These are phyloP conservation scores for Diabrotica balteata DNA, from an alignment of 2,888 invertebrate species.

Conservation along the genomic window DNA sequence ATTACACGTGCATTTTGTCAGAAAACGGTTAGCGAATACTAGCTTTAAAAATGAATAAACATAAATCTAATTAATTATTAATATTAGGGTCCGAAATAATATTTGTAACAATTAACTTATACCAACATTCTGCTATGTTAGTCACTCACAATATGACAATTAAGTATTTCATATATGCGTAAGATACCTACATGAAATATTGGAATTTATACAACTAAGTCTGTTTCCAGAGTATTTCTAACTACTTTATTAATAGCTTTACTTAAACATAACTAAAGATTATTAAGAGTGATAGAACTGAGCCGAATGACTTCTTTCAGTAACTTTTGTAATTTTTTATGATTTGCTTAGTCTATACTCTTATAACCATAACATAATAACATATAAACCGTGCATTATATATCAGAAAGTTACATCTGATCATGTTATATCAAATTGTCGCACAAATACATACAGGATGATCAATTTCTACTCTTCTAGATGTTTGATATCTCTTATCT, in stretches of 20 bases:
- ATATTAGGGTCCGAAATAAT: constrained; percentile 41
- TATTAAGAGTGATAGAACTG: no score
- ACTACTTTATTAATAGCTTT: constrained; percentile 11
- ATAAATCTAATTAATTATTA: constrained; percentile 36
- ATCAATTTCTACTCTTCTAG: no score
- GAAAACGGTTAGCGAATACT: constrained; percentile 42
- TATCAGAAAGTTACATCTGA: no score
- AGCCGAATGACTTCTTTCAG: no score
- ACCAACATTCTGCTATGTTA: constrained; percentile 34
- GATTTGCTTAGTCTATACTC: no score
- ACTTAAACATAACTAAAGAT: no score
- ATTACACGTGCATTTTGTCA: constrained; percentile 41
- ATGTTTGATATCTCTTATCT: no score
- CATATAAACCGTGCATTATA: no score
- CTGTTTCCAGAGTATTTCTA: constrained; percentile 20
- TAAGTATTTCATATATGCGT: constrained; percentile 34
- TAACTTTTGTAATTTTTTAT: no score
- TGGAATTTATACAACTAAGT: constrained; percentile 33
- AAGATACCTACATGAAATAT: constrained; percentile 35
- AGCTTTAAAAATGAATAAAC: constrained; percentile 38
- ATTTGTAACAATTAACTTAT: constrained; percentile 32
- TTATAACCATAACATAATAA: no score
- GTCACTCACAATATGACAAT: constrained; percentile 29
- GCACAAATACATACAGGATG: no score
- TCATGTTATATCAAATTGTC: no score